phyloP scores from a whole-genome alignment of 2,888 invertebrate genomes.

The Pristionchus maxplancki region DNA sequence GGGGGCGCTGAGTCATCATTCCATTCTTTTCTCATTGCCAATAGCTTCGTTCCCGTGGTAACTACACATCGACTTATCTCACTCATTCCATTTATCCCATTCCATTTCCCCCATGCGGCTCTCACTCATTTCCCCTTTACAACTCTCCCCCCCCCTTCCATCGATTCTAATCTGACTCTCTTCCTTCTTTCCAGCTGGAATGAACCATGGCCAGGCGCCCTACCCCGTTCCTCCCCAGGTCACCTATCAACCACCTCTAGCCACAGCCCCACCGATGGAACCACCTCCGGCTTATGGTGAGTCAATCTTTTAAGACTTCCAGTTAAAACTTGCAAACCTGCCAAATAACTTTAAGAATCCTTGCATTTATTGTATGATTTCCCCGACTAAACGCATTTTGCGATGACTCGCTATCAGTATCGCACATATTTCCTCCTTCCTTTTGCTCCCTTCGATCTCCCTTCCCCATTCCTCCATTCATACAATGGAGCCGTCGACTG shows the following conservation, averaged over 20 bases:
- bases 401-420: background rate
- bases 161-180: conserved; percentile 41
- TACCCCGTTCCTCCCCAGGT: background rate
- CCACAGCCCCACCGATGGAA: conserved; percentile 24
- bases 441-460: background rate
- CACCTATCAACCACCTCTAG: background rate
- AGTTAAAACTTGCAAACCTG: no score
- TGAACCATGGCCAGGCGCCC: background rate
- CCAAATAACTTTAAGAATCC: no score
- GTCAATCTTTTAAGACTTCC: no score
- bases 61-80: background rate
- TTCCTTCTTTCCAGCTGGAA: background rate
- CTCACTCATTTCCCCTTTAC: background rate
- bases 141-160: background rate
- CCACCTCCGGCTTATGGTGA: conserved; percentile 46
- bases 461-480: background rate
- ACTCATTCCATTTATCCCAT: background rate
- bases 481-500: background rate
- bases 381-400: no score
- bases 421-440: background rate
- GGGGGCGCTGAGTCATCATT: background rate
- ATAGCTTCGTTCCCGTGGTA: background rate
- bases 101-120: background rate
- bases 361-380: no score
- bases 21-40: background rate